Conservation (phyloP, 2,113 vertebrate species). For the Campylorhamphus procurvoides region DNA sequence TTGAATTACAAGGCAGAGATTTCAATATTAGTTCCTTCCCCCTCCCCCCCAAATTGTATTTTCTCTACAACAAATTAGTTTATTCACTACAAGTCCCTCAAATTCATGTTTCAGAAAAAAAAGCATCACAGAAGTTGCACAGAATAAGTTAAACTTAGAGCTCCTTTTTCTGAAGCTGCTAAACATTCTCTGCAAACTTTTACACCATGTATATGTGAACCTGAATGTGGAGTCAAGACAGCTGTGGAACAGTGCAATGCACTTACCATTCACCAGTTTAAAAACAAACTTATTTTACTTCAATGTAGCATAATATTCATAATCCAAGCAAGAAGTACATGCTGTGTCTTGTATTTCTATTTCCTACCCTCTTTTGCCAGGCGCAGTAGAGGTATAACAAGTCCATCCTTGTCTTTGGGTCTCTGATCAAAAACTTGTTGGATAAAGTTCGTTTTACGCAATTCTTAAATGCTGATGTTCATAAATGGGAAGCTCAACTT, state of each 20-base stretch:
- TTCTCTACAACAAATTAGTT: neutral
- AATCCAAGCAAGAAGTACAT: neutral
- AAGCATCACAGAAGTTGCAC: neutral
- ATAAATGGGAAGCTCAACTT: neutral
- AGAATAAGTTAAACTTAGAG: neutral
- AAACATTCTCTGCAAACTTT: neutral
- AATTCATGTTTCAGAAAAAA: neutral
- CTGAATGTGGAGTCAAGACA: neutral
- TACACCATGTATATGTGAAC: neutral
- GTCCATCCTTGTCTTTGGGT: neutral
- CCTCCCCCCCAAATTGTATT: rapidly evolving
- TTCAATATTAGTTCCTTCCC: neutral
- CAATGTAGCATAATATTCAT: neutral
- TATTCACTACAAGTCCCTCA: neutral
- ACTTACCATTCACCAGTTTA: too few relatives aligned
- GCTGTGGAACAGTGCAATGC: neutral
- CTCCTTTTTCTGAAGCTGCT: neutral
- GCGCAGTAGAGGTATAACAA: neutral
- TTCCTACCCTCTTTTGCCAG: neutral
- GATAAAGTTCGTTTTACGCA: neutral
- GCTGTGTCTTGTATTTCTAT: neutral
- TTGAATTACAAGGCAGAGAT: neutral
- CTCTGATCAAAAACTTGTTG: neutral
- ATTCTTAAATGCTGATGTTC: neutral
- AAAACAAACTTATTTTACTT: neutral